phyloP scores from a whole-genome alignment of 1,140 invertebrate species.

The Hetaerina americana region DNA sequence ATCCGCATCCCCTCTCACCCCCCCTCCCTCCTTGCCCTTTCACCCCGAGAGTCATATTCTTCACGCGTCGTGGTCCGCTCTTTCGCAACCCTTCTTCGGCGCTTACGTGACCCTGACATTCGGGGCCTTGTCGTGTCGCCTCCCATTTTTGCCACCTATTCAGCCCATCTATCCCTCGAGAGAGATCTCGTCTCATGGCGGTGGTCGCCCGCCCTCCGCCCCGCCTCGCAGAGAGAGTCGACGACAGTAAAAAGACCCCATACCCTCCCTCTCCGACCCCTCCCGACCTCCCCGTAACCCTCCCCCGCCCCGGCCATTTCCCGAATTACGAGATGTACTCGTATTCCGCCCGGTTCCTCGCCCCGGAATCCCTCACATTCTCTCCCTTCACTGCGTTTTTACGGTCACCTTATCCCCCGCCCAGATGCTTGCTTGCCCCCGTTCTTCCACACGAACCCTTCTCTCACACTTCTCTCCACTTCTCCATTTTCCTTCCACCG shows the following conservation, averaged over 20 bases:
- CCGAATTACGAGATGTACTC: not conserved
- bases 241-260: not conserved
- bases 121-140: not conserved
- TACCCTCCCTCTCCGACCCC: not conserved
- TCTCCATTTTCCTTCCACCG: not conserved
- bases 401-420: not conserved
- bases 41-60: too few relatives aligned
- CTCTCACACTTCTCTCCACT: not conserved
- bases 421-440: too few relatives aligned
- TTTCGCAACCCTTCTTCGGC: too few relatives aligned
- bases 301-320: not conserved
- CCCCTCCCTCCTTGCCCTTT: too few relatives aligned
- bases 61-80: too few relatives aligned
- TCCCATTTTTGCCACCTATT: too few relatives aligned
- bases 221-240: not conserved
- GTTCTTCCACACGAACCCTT: too few relatives aligned
- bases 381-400: not conserved
- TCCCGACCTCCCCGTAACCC: not conserved
- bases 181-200: too few relatives aligned
- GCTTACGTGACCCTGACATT: not conserved
- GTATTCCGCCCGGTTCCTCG: not conserved
- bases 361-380: not conserved
- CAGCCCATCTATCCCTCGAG: too few relatives aligned
- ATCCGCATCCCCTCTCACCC: too few relatives aligned
- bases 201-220: not conserved